Percentiles rank a stretch among this genome's conserved stretches.
phyloP scores from a whole-genome alignment of 2,888 invertebrate species.

The Brassicogethes aeneus region DNA sequence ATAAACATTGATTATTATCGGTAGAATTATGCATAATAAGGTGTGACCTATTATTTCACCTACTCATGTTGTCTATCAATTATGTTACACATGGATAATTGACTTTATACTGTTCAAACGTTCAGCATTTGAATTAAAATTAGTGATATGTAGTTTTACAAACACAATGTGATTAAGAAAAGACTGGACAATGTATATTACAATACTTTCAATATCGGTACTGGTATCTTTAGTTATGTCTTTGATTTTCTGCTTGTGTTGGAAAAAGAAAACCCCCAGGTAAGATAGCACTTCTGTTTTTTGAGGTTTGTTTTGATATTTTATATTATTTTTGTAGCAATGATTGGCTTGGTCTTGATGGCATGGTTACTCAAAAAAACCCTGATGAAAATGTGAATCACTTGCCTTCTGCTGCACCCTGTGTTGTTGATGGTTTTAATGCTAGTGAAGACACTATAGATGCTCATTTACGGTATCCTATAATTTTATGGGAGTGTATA shows the following conservation, averaged over 20 bases:
- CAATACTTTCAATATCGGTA: too few relatives aligned
- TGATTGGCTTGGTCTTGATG: constrained; percentile 61
- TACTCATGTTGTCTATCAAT: neutral
- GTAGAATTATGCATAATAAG: constrained; percentile 2
- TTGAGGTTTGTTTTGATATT: constrained; percentile 5
- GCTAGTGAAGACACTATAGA: constrained; percentile 27
- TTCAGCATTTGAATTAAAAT: too few relatives aligned
- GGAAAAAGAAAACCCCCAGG: constrained; percentile 37
- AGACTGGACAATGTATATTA: too few relatives aligned
- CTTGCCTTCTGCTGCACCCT: constrained; percentile 34
- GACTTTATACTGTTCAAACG: neutral
- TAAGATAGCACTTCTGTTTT: constrained; percentile 17
- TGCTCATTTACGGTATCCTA: constrained; percentile 40
- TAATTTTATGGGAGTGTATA: too few relatives aligned
- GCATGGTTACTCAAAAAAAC: constrained; percentile 64
- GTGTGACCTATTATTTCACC: constrained; percentile 8
- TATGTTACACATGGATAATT: neutral
- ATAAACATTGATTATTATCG: too few relatives aligned
- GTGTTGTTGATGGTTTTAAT: constrained; percentile 26
- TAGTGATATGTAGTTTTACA: too few relatives aligned
- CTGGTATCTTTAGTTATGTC: constrained; percentile 22
- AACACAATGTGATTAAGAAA: too few relatives aligned
- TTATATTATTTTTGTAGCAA: constrained; percentile 43
- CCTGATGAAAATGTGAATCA: constrained; percentile 53
- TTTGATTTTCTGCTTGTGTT: constrained; percentile 35